Percentiles rank a stretch among this genome's conserved stretches.
These are phyloP conservation scores for Dryobota labecula DNA, from an alignment of 2,888 invertebrate genomes.

Conservation along the genomic window DNA sequence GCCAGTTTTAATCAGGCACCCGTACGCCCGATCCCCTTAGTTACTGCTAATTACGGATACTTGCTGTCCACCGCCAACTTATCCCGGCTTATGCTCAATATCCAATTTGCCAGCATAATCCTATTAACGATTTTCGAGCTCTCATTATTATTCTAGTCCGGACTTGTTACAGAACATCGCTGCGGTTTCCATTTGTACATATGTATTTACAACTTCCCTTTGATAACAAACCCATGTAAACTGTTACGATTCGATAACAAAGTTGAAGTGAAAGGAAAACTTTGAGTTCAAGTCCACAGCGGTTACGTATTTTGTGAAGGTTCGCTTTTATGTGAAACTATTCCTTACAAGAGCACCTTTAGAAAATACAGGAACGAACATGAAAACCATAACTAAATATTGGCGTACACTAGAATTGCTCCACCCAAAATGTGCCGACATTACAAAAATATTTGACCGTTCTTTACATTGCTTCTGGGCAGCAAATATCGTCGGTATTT, in stretches of 20 bases:
- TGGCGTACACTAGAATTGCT: constrained; percentile 39
- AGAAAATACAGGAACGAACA: constrained; percentile 33
- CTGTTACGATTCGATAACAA: constrained; percentile 60
- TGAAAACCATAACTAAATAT: constrained; percentile 56
- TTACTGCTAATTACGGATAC: constrained; percentile 88
- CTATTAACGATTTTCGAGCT: constrained; percentile 84
- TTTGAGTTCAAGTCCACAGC: constrained; percentile 50
- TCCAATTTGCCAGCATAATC: constrained; percentile 87
- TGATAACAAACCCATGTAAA: constrained; percentile 56
- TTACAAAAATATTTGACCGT: constrained; percentile 56
- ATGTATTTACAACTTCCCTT: constrained; percentile 58
- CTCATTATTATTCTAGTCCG: constrained; percentile 76
- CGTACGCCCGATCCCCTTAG: constrained; percentile 80
- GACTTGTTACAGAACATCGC: constrained; percentile 50
- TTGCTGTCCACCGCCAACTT: constrained; percentile 86
- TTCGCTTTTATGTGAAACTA: constrained; percentile 50
- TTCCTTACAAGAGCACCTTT: constrained; percentile 34
- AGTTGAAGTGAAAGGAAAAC: constrained; percentile 61
- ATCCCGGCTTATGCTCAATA: constrained; percentile 84
- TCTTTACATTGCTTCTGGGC: constrained; percentile 47
- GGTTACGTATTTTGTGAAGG: constrained; percentile 43
- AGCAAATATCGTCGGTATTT: constrained; percentile 52
- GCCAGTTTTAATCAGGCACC: constrained; percentile 81
- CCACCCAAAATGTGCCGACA: constrained; percentile 44
- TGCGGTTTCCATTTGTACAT: constrained; percentile 48